Evolutionary conservation across 2,797 vertebrate genomes (phyloP), one percentile per base, ranked within the genome.

Genomic region (Sebastes steindachneri): DNA sequence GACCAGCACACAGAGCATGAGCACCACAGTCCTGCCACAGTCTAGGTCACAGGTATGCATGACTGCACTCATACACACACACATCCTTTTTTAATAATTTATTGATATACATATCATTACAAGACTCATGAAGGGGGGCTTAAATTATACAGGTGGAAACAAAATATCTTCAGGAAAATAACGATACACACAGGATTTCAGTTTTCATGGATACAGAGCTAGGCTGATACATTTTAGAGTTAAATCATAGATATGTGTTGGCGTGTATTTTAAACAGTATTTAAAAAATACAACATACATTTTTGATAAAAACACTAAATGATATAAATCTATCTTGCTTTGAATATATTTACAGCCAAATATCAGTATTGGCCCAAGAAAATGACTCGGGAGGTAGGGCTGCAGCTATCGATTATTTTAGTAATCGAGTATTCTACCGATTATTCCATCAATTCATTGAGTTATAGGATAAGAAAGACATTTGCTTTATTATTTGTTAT

Each of bases 41-140:
- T 98, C 98, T 37, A 95, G 92, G 88, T 98, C 97, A 84, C 97
- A 99, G 97, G 98, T 99, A 95, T 87, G 89, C 86, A 89, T 82
- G 68, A 57, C 45, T 77, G 73, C 85, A 80, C 82, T 75, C 58
- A 51, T 54, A 77, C 75, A 57, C 60, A 57, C 59, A 19, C 60
- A 48, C 6, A 51, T 68, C 12, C 9, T 23, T 64, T 73, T 41
- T 57, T 29, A 89, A 91, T 89, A 63, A 92, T 90, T 84, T 37
- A 89, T 85, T 73, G 6, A 80, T 66, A 63, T 72, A 73, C 64
- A 75, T 80, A 81, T 78, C 78, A 70, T 68, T 75, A 75, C 66
- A 89, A 70, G 71, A 62, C 70, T 78, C 35, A 55, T 45, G 9
- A 55, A 48, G 31, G 1, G 28, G 6, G 15, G 35, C 15, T 51